Evolutionary conservation across 2,888 invertebrate species (phyloP).

Genomic region (Plebejus melissa): DNA sequence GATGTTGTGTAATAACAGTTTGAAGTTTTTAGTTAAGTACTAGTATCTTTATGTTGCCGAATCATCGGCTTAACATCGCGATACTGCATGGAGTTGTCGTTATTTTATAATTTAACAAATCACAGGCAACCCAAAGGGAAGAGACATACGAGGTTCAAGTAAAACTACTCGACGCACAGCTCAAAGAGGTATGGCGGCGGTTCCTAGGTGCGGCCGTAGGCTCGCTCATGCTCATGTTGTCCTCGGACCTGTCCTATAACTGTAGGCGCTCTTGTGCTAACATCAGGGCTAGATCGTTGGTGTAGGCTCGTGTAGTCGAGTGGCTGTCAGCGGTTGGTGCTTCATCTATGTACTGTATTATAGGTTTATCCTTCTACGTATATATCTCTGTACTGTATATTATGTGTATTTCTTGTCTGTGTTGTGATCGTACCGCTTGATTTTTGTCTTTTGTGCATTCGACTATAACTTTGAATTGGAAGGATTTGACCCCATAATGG

Average conservation of each 20-base stretch:
- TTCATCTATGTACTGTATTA: slow-evolving; percentile 65
- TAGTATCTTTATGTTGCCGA: slow-evolving; percentile 47
- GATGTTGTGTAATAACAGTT: slow-evolving; percentile 48
- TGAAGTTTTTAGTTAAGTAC: slow-evolving; percentile 41
- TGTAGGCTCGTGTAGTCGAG: slow-evolving; percentile 60
- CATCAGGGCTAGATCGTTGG: slow-evolving; percentile 54
- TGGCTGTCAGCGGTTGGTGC: slow-evolving; percentile 73
- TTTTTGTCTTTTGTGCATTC: slow-evolving; percentile 22
- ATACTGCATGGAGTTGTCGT: slow-evolving; percentile 63
- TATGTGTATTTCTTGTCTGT: slow-evolving; percentile 54
- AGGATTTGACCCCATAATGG: background rate
- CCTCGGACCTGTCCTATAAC: slow-evolving; percentile 31
- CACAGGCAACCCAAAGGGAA: slow-evolving; percentile 96
- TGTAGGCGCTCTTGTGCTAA: slow-evolving; percentile 31
- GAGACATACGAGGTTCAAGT: slow-evolving; percentile 95
- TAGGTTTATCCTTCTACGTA: slow-evolving; percentile 58
- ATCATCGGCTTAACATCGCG: slow-evolving; percentile 42
- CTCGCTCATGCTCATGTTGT: slow-evolving; percentile 61
- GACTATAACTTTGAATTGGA: background rate
- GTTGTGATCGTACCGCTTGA: slow-evolving; percentile 66
- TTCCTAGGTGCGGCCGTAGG: slow-evolving; percentile 62
- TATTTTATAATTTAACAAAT: slow-evolving; percentile 70
- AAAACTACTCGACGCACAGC: slow-evolving; percentile 91
- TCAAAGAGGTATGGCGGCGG: slow-evolving; percentile 90
- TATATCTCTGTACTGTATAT: slow-evolving; percentile 60